Conservation (phyloP, 2,113 vertebrate species). For the Mandrillus leucophaeus region DNA sequence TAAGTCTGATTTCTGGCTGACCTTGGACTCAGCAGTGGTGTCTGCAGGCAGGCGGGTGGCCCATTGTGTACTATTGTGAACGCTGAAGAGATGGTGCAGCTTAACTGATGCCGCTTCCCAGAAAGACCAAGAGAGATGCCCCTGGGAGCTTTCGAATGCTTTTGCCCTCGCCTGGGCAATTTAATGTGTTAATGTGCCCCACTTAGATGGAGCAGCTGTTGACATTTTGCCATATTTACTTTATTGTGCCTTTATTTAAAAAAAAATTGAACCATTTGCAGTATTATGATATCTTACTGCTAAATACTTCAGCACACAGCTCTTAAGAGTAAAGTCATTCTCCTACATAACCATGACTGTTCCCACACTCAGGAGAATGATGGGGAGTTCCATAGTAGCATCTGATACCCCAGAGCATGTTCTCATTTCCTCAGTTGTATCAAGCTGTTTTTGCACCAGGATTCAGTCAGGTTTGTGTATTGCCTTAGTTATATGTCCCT, state of each 20-base stretch:
- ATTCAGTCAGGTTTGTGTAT: neutral
- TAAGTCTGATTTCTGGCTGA: neutral
- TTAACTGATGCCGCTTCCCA: neutral
- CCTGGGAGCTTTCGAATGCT: neutral
- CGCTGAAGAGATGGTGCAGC: neutral
- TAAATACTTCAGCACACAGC: neutral
- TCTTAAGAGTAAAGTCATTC: neutral
- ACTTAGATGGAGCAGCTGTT: neutral
- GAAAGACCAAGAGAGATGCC: neutral
- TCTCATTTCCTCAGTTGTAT: neutral
- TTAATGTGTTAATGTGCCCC: neutral
- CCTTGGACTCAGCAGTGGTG: fast-evolving
- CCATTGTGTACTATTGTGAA: neutral
- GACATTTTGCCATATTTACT: neutral
- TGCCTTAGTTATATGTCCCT: neutral
- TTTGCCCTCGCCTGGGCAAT: neutral
- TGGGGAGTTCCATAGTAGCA: fast-evolving
- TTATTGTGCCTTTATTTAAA: neutral
- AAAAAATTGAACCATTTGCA: neutral
- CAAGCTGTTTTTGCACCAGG: neutral
- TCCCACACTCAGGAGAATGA: neutral
- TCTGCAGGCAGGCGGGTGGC: neutral
- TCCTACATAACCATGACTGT: neutral
- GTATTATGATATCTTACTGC: no score
- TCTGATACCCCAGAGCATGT: no score